phyloP scores from a whole-genome alignment of 2,113 vertebrate species.

The Delphinapterus leucas region DNA sequence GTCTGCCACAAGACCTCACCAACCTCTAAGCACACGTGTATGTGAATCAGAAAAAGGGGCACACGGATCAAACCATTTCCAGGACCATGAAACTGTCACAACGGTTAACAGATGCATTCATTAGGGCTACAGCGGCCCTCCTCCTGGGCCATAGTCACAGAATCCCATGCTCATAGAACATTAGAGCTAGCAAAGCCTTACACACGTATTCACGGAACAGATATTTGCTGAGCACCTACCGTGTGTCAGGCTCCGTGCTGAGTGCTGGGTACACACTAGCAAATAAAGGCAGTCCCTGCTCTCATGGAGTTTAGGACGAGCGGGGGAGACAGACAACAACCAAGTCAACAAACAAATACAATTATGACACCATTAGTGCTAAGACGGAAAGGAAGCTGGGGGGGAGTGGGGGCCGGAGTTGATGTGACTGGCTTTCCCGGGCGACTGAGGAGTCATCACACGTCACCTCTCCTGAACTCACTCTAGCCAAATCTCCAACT shows the following conservation, averaged over 20 bases:
- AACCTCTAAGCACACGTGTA: not conserved
- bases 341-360: not conserved
- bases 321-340: not conserved
- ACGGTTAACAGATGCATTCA: not conserved
- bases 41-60: not conserved
- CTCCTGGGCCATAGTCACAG: not conserved
- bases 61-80: not conserved
- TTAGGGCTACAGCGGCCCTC: not conserved
- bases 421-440: not conserved
- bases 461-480: rapidly evolving
- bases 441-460: not conserved
- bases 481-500: not conserved
- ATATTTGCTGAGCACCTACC: not conserved
- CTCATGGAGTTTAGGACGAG: not conserved
- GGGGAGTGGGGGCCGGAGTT: not conserved
- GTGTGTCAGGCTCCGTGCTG: not conserved
- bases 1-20: not conserved
- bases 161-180: not conserved
- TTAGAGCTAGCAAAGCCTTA: not conserved
- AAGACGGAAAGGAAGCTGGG: not conserved
- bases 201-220: not conserved
- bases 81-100: not conserved
- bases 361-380: not conserved
- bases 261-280: not conserved
- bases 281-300: not conserved